Percentiles rank a stretch among this genome's conserved stretches.
Conservation (phyloP, 2,888 invertebrate species). For the Dichetophora obliterata region DNA sequence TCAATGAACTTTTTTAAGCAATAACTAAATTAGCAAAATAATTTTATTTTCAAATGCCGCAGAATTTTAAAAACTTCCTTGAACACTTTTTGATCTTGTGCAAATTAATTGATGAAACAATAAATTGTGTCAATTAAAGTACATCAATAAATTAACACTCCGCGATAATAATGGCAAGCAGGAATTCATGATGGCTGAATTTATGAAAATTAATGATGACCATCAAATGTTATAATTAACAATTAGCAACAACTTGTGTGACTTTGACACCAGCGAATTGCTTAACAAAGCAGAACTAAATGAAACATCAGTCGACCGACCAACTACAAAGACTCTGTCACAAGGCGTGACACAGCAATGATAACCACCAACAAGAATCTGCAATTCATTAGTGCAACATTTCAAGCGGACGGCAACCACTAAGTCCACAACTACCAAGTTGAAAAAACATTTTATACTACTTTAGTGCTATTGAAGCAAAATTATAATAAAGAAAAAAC, state of each 20-base stretch:
- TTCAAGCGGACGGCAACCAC: background rate
- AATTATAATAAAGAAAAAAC: background rate
- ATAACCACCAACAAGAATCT: background rate
- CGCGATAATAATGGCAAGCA: too few relatives aligned
- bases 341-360: background rate
- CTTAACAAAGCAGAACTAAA: background rate
- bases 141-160: too few relatives aligned
- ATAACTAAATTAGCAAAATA: too few relatives aligned
- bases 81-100: too few relatives aligned
- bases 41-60: too few relatives aligned
- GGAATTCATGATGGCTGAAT: background rate
- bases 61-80: too few relatives aligned
- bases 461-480: background rate
- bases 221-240: slow-evolving; percentile 46
- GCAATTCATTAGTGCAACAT: slow-evolving; percentile 13
- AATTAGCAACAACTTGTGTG: slow-evolving; percentile 31
- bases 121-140: too few relatives aligned
- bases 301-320: background rate
- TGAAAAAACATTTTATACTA: background rate
- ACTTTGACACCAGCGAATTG: background rate
- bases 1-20: too few relatives aligned
- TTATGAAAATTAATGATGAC: slow-evolving; percentile 45
- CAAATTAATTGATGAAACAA: too few relatives aligned
- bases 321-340: slow-evolving; percentile 7
- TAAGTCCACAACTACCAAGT: too few relatives aligned